These are phyloP conservation scores for Salticus scenicus DNA, from an alignment of 2,888 invertebrate genomes.

Conservation along the genomic window DNA sequence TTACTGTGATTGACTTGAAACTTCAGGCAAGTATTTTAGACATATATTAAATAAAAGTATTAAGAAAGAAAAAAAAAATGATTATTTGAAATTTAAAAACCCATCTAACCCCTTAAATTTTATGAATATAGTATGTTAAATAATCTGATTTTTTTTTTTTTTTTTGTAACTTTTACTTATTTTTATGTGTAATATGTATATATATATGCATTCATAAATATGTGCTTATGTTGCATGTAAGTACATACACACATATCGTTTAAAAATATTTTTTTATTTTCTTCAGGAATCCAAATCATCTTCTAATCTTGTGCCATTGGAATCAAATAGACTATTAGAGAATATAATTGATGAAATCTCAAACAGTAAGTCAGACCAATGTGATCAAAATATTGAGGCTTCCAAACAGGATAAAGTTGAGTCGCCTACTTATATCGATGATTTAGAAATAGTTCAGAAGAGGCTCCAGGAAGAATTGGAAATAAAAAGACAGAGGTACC, in stretches of 20 bases:
- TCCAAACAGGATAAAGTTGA: background rate
- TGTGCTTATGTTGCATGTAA: background rate
- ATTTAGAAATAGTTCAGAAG: conserved; percentile 36
- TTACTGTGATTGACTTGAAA: no score
- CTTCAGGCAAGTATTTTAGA: no score
- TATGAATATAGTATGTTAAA: no score
- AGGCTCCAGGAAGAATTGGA: conserved; percentile 23
- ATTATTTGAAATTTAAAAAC: no score
- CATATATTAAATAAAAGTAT: no score
- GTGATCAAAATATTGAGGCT: background rate
- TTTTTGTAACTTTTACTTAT: no score
- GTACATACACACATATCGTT: background rate
- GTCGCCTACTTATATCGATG: background rate
- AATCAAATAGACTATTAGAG: background rate
- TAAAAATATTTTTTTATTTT: background rate
- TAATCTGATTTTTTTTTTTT: no score
- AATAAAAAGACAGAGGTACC: background rate
- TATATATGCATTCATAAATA: background rate
- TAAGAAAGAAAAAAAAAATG: no score
- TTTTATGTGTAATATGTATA: no score
- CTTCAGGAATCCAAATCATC: background rate
- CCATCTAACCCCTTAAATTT: no score
- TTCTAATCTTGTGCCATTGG: background rate
- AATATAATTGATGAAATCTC: background rate
- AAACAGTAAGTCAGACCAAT: background rate